A percentile compares a stretch with the other conserved stretches of the same genome.
Evolutionary conservation across 1,140 invertebrate species (phyloP).

Genomic region (Zeugodacus cucurbitae): DNA sequence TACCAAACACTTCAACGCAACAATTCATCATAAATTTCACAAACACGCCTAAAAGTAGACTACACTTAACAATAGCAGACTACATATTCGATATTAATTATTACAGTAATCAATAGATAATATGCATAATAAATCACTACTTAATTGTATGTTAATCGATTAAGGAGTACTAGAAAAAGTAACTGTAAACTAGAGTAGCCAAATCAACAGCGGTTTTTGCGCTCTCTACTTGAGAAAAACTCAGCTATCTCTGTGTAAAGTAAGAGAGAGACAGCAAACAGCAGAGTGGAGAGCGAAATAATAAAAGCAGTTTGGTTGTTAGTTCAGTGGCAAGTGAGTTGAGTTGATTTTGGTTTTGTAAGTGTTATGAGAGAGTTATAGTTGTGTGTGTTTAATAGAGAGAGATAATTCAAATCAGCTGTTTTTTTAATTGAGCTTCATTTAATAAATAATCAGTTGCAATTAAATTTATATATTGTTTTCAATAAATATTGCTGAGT

Average conservation of each 20-base stretch:
- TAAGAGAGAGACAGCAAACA: not conserved
- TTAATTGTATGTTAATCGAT: not conserved
- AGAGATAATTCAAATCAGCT: too few species aligned
- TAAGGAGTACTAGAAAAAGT: not conserved
- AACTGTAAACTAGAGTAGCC: not conserved
- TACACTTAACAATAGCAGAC: not conserved
- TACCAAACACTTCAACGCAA: not conserved
- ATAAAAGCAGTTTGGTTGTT: constrained; percentile 27
- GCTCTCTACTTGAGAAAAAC: not conserved
- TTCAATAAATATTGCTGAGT: too few species aligned
- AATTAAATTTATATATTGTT: too few species aligned
- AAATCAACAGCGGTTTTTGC: too few species aligned
- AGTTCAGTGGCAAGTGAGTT: not conserved
- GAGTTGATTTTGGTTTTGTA: too few species aligned
- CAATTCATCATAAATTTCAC: not conserved
- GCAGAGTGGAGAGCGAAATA: not conserved
- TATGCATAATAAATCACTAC: not conserved
- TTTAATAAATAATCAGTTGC: too few species aligned
- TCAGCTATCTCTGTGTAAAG: not conserved
- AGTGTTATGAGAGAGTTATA: not conserved
- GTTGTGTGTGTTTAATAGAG: not conserved
- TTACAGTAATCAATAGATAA: not conserved
- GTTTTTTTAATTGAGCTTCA: too few species aligned
- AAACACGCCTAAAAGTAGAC: not conserved
- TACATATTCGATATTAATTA: not conserved